Evolutionary conservation across 2,113 vertebrate species (phyloP), one percentile per base, ranked within the genome.

Genomic region (Dromaius novaehollandiae): DNA sequence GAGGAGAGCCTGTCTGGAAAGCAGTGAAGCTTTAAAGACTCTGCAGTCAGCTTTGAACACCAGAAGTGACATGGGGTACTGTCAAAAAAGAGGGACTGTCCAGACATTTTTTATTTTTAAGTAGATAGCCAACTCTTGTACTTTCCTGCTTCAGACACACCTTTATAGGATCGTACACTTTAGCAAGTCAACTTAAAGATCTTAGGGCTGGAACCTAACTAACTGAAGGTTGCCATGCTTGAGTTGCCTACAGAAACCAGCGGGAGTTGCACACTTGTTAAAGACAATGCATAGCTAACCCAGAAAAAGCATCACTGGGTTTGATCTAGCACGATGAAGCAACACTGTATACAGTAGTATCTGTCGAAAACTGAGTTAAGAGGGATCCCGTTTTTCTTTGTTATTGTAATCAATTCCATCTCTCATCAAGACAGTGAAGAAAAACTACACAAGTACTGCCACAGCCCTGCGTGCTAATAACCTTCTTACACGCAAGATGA

Each of bases 11-110:
- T 91, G 76, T 55, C 68, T 71, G 51, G 88, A 90, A 96, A 94
- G 89, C 79, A 71, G 46, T 76, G 38, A 95, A 71, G n/a, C 46
- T 94, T 95, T 86, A 91, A 93, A 97, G 82, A 64, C 70, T 81
- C 76, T 6, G 64, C 28, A 88, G 76, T 64, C 76, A 77, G 82
- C 82, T 95, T 84, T 95, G 89, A 92, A 94, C 32, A 75, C 79
- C 55, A 63, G 82, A 87, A 87, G 53, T 86, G 56, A 82, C 48
- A 80, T 8, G 30, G 5, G 26, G 44, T 71, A 80, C 66, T n/a
- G 36, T 68, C 87, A 85, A 75, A 91, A 76, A 56, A 32, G 89
- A 81, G 17, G 32, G 42, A 82, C 68, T 58, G 79, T 74, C 81
- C 91, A 92, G 44, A 66, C 69, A 71, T 1, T 82, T 58, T 90